Evolutionary conservation across 2,797 vertebrate genomes (phyloP), one percentile per base, ranked within the genome.

Genomic region (Iguana delicatissima): DNA sequence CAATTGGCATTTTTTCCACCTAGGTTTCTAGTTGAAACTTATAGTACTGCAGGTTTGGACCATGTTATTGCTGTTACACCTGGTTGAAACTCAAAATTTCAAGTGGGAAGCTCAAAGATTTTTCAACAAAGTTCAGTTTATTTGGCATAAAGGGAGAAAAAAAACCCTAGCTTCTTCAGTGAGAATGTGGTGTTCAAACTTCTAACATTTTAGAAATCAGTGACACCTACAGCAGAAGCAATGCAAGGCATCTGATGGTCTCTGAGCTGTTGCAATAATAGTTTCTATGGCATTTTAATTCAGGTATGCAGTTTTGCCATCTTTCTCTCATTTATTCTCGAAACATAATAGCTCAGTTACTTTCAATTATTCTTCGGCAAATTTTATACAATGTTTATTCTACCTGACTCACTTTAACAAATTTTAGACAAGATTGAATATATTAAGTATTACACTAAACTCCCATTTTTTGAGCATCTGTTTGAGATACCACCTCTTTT

Each of bases 21-120:
- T 0, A 90, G 89, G 88, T 88, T 94, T 69, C 89, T 1, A 93
- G 87, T 5, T 92, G 50, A 95, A 96, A 96, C 96, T 93, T 96
- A 95, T 94, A 92, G 93, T 91, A 92, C 90, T 0, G 5, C 80
- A 92, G 93, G 92, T 86, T 0, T 0, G 76, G 91, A 92, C 93
- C 93, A 82, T 92, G 91, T 95, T 96, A 94, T 95, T 95, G 87
- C 92, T 92, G 26, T 87, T 94, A 94, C 95, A 95, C 93, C 94
- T 96, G 93, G 94, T 94, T 84, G 84, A 86, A 82, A 87, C 86
- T 94, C 93, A 93, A 94, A 94, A 87, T 92, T 89, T 92, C 87
- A 91, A 94, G 81, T 90, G 91, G 86, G 87, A 88, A 94, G 92
- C 94, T 92, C 92, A 90, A 92, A 92, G 82, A 85, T 94, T 94